Conservation (phyloP, 1,140 invertebrate genomes). For the Chironomus striatipennis region DNA sequence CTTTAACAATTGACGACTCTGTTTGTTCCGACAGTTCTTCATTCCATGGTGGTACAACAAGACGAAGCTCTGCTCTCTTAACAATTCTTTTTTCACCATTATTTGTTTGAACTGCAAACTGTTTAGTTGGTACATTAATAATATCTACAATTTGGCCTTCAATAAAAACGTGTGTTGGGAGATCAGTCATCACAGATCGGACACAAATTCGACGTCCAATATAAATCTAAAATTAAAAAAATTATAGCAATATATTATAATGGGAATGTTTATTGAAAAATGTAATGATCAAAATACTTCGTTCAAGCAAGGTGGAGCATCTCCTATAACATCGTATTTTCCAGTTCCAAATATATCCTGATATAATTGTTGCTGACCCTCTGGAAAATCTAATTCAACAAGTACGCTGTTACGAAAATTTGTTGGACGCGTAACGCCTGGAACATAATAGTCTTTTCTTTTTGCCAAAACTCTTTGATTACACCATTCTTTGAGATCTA, state of each 20-base stretch:
- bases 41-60: slow-evolving; percentile 87
- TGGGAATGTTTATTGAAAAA: background rate
- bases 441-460: slow-evolving; percentile 69
- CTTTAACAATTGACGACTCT: background rate
- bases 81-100: slow-evolving; percentile 41
- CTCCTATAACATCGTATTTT: slow-evolving; percentile 83
- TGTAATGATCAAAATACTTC: slow-evolving; percentile 32
- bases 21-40: slow-evolving; percentile 74
- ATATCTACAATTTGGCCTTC: slow-evolving; percentile 74
- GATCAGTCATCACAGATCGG: slow-evolving; percentile 36
- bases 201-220: slow-evolving; percentile 44
- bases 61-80: slow-evolving; percentile 77
- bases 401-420: slow-evolving; percentile 52
- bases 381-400: slow-evolving; percentile 63
- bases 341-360: slow-evolving; percentile 63
- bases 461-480: slow-evolving; percentile 84
- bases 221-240: slow-evolving; percentile 39
- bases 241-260: background rate
- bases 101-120: slow-evolving; percentile 68
- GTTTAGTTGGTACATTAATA: slow-evolving; percentile 53
- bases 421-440: slow-evolving; percentile 57
- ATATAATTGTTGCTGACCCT: slow-evolving; percentile 47
- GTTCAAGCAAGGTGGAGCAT: slow-evolving; percentile 76
- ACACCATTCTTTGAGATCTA: slow-evolving; percentile 85
- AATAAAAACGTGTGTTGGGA: slow-evolving; percentile 58